Conservation (phyloP, 2,113 vertebrate genomes). For the Callocephalon fimbriatum region DNA sequence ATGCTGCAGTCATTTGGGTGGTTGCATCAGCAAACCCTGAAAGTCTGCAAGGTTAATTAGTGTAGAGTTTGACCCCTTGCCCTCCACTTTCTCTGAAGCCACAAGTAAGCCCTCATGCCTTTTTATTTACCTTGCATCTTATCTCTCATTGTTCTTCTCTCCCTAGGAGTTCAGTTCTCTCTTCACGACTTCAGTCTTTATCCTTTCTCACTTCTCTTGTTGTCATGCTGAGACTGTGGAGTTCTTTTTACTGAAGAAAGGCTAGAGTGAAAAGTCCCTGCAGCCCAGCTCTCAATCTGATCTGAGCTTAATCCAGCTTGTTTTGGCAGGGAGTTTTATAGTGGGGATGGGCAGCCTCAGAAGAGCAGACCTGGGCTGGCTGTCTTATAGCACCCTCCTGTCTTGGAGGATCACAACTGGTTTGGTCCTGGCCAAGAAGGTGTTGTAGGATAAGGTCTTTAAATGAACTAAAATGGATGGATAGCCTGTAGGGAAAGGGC, state of each 20-base stretch:
- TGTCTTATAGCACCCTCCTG: neutral
- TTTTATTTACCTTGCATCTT: conserved; percentile 38
- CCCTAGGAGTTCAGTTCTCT: neutral
- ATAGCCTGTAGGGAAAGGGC: neutral
- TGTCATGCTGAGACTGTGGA: neutral
- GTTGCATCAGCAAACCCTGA: neutral
- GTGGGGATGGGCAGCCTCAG: neutral
- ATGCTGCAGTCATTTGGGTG: neutral
- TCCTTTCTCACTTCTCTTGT: neutral
- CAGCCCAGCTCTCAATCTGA: neutral
- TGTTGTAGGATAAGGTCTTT: neutral
- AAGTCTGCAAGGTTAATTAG: neutral
- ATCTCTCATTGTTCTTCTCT: conserved; percentile 5
- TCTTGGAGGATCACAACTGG: neutral
- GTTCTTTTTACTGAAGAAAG: neutral
- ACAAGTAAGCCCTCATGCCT: neutral
- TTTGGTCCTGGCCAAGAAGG: neutral
- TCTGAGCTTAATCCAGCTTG: conserved; percentile 16
- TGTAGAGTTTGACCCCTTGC: neutral
- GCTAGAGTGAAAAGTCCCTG: neutral
- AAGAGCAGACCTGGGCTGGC: neutral
- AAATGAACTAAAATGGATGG: neutral
- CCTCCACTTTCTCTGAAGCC: neutral
- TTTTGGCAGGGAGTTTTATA: neutral
- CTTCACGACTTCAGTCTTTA: neutral